phyloP scores from a whole-genome alignment of 2,113 vertebrate genomes.

The Myrmecophaga tridactyla region DNA sequence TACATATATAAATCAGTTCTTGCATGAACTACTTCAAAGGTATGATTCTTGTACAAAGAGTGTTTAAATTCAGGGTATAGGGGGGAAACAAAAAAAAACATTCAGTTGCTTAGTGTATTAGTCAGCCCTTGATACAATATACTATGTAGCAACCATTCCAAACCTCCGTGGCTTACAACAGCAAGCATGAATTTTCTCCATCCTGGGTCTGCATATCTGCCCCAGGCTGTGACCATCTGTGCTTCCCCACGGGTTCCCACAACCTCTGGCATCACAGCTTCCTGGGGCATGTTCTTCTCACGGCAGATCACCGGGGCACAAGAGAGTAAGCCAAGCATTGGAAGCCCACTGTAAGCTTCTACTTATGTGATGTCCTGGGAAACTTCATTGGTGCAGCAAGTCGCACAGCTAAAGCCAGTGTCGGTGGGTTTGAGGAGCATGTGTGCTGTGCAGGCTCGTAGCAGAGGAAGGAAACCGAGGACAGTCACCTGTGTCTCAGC shows the following conservation, averaged over 20 bases:
- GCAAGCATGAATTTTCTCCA: not conserved
- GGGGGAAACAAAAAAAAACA: too few relatives aligned
- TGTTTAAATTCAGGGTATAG: too few relatives aligned
- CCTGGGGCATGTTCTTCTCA: too few relatives aligned
- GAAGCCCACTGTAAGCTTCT: too few relatives aligned
- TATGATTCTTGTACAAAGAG: too few relatives aligned
- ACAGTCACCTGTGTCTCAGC: not conserved
- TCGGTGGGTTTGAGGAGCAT: not conserved
- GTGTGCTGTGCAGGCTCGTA: too few relatives aligned
- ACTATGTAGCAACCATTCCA: not conserved
- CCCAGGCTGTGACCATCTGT: not conserved
- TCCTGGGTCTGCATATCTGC: not conserved
- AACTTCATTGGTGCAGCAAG: not conserved
- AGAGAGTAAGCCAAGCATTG: too few relatives aligned
- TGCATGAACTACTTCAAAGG: too few relatives aligned
- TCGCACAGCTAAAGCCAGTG: not conserved
- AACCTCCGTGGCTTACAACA: too few relatives aligned
- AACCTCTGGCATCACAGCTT: too few relatives aligned
- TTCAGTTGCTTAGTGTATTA: not conserved
- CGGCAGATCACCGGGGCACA: not conserved
- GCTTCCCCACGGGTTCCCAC: not conserved
- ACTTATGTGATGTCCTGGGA: too few relatives aligned
- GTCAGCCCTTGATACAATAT: not conserved
- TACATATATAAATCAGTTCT: too few relatives aligned
- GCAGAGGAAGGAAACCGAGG: not conserved